A percentile compares a stretch with the other conserved stretches of the same genome.
These are phyloP conservation scores for Desoria tigrina DNA, from an alignment of 2,888 invertebrate genomes.

Conservation along the genomic window DNA sequence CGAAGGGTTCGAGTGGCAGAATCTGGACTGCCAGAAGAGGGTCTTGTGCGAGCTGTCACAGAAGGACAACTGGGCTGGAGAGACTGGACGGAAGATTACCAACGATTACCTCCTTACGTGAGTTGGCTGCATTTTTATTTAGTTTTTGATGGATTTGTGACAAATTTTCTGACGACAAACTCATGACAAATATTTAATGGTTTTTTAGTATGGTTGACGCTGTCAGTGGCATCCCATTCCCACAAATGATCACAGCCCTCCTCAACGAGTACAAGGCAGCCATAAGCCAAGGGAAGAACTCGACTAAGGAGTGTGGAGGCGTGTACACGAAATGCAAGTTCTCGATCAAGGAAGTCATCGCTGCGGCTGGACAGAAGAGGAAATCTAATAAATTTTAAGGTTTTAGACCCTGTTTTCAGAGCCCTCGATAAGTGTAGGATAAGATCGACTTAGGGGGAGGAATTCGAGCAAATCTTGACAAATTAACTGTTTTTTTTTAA, in stretches of 20 bases:
- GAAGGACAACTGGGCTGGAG: slow-evolving; percentile 48
- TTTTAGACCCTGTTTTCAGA: too few species aligned
- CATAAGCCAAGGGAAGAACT: slow-evolving; percentile 49
- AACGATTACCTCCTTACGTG: slow-evolving; percentile 44
- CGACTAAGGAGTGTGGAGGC: slow-evolving; percentile 47
- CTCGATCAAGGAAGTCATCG: slow-evolving; percentile 52
- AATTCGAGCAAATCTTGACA: too few species aligned
- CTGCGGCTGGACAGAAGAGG: slow-evolving; percentile 38
- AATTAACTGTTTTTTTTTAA: too few species aligned
- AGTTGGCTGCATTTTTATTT: slow-evolving; percentile 18
- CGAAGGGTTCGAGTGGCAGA: slow-evolving; percentile 53
- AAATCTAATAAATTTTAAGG: slow-evolving; percentile 22
- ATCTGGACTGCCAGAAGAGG: slow-evolving; percentile 53
- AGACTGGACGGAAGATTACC: slow-evolving; percentile 53
- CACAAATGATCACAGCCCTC: slow-evolving; percentile 48
- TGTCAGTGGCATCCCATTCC: slow-evolving; percentile 52
- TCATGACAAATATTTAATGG: background rate
- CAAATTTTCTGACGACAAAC: background rate
- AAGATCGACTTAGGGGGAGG: too few species aligned
- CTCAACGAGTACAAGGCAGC: slow-evolving; percentile 52
- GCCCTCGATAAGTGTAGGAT: too few species aligned
- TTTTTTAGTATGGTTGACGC: slow-evolving; percentile 46
- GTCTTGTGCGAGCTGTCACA: slow-evolving; percentile 51
- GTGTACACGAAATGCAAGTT: slow-evolving; percentile 47
- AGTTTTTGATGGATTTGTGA: background rate